phyloP scores from a whole-genome alignment of 2,113 vertebrate species.

The Propithecus coquereli region DNA sequence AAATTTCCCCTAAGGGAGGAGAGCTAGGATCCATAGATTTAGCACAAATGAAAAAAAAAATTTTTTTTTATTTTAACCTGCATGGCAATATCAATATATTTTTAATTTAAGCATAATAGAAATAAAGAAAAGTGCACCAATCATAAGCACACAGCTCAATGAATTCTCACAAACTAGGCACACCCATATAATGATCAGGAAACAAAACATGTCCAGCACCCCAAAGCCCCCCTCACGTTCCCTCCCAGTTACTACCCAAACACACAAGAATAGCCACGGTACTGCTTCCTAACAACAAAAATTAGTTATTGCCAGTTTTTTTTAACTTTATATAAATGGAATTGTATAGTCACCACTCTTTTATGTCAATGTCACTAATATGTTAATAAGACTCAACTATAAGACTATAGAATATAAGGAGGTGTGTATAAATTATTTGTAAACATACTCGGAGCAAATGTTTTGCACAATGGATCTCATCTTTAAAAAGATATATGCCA shows the following conservation, averaged over 20 bases:
- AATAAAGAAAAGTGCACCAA: neutral
- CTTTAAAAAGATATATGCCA: neutral
- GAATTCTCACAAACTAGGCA: neutral
- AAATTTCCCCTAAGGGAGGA: neutral
- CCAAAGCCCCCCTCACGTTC: neutral
- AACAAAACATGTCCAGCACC: neutral
- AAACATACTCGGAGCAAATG: neutral
- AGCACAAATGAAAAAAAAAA: neutral
- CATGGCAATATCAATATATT: neutral
- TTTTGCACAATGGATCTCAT: neutral
- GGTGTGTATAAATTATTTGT: neutral
- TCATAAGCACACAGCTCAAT: neutral
- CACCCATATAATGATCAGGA: neutral
- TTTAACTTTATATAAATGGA: conserved; percentile 23
- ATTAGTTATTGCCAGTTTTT: neutral
- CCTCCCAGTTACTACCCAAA: neutral
- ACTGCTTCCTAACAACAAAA: neutral
- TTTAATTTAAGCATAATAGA: neutral
- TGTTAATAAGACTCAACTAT: neutral
- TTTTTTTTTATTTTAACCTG: neutral
- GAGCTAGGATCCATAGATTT: neutral
- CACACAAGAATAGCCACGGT: neutral
- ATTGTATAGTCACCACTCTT: neutral
- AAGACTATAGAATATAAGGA: neutral
- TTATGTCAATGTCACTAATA: neutral